These are phyloP conservation scores for Neoseiulus cucumeris DNA, from an alignment of 1,140 invertebrate species.

Conservation along the genomic window DNA sequence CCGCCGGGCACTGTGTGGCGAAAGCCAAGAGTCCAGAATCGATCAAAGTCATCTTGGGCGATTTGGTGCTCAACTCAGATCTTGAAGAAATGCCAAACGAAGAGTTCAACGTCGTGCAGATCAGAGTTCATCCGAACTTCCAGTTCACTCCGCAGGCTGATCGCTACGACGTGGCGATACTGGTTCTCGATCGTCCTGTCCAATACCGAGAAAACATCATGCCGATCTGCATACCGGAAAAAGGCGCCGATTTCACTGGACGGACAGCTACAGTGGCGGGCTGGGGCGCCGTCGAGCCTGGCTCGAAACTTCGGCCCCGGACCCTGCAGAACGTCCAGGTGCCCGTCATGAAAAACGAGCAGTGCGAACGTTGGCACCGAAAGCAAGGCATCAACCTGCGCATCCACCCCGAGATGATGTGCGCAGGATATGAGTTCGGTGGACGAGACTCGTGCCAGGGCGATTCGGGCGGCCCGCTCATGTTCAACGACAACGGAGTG, in stretches of 20 bases:
- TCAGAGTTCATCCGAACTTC: conserved; percentile 78
- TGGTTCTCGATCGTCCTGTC: conserved; percentile 63
- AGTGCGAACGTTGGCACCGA: conserved; percentile 50
- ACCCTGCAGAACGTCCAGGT: conserved; percentile 69
- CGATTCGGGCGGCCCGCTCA: conserved; percentile 60
- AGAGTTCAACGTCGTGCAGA: conserved; percentile 65
- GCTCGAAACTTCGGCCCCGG: conserved; percentile 32
- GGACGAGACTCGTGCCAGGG: conserved; percentile 51
- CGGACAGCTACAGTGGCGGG: conserved; percentile 78
- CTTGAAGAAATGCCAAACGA: conserved; percentile 69
- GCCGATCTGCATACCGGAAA: conserved; percentile 74
- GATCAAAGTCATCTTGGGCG: conserved; percentile 73
- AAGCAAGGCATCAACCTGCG: conserved; percentile 59
- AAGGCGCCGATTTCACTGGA: conserved; percentile 67
- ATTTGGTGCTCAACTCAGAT: conserved; percentile 81
- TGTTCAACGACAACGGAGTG: conserved; percentile 38
- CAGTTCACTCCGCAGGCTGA: conserved; percentile 72
- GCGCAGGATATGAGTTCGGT: conserved; percentile 75
- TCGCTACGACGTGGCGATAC: conserved; percentile 73
- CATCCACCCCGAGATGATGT: conserved; percentile 90
- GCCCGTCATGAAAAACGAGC: conserved; percentile 24
- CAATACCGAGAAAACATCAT: conserved; percentile 74
- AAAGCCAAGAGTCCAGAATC: conserved; percentile 45
- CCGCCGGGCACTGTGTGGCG: conserved; percentile 86
- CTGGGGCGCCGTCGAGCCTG: conserved; percentile 71